phyloP scores from a whole-genome alignment of 2,113 vertebrate species.

The Alaudala cheleensis region DNA sequence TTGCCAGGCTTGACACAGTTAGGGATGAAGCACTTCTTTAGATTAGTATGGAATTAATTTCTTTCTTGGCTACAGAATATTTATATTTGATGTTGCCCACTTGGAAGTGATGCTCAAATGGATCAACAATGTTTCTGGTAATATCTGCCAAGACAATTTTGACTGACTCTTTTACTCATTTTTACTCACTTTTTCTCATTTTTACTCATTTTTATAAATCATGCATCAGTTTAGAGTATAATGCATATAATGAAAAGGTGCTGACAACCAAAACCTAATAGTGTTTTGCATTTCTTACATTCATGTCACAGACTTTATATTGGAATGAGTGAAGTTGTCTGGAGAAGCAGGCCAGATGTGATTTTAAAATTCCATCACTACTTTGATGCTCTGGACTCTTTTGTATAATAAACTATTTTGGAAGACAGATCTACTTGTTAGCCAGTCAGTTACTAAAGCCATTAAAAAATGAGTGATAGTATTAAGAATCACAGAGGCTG shows the following conservation, averaged over 20 bases:
- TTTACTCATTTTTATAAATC: neutral
- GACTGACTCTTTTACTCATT: neutral
- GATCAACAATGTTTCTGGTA: neutral
- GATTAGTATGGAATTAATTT: neutral
- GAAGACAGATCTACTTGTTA: neutral
- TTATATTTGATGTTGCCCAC: neutral
- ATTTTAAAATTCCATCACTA: neutral
- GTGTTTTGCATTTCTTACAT: neutral
- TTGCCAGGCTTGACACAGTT: neutral
- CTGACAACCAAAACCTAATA: neutral
- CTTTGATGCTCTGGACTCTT: neutral
- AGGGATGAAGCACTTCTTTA: neutral
- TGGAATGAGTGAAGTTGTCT: neutral
- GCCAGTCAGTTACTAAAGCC: neutral
- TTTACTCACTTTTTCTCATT: neutral
- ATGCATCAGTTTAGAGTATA: neutral
- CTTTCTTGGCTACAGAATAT: neutral
- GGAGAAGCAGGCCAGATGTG: neutral
- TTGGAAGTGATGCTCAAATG: neutral
- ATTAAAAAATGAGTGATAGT: neutral
- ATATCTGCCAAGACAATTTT: slow-evolving; percentile 7
- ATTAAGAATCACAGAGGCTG: neutral
- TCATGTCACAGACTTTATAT: neutral
- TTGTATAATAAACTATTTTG: neutral
- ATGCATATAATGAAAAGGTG: neutral